phyloP scores from a whole-genome alignment of 2,113 vertebrate species.

The Danio rerio region GRCz12tu NC_133191.1:32234001-32234500 shows the following conservation, averaged over 20 bases:
- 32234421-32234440: conserved; percentile 77
- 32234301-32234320: conserved; percentile 35
- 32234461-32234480: neutral
- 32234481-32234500: neutral
- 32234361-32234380: conserved; percentile 69
- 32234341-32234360: conserved; percentile 34
- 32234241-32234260: conserved; percentile 23
- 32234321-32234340: conserved; percentile 30
- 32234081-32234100: conserved; percentile 27
- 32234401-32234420: conserved; percentile 78
- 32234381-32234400: conserved; percentile 81
- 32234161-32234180: conserved; percentile 22
- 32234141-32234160: neutral
- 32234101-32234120: conserved; percentile 40
- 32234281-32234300: conserved; percentile 63
- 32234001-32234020: neutral
- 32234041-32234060: conserved; percentile 44
- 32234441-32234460: neutral
- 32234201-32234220: conserved; percentile 18
- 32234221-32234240: conserved; percentile 16
- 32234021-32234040: conserved; percentile 40
- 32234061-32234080: conserved; percentile 38
- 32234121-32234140: conserved; percentile 32
- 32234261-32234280: conserved; percentile 46
- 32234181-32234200: neutral